Evolutionary conservation across 2,113 vertebrate species (phyloP), one percentile per base, ranked within the genome.

Genomic region (Cyprinodon tularosa): DNA sequence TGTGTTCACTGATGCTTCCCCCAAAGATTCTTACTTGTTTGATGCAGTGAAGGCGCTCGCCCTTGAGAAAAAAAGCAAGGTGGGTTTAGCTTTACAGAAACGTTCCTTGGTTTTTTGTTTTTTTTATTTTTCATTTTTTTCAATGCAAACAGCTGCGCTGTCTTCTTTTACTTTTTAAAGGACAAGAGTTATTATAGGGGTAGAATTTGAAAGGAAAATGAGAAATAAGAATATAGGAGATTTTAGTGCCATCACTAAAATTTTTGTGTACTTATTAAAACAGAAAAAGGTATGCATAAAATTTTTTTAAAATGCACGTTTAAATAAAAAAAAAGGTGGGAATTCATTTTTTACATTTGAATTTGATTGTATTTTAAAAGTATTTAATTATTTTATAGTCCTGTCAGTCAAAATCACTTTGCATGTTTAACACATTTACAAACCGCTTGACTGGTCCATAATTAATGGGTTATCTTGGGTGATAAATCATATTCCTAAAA

Each of bases 1-100:
- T 50, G 96, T 97, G 2, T 96, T 97, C 88, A 96, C 96, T 0
- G 96, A 96, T 0, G 95, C 96, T 11, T 96, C 96, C 12, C 94
- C 96, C 20, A 97, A 96, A 90, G 96, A 97, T 0, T 86, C 75
- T 13, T 84, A 96, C 80, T 84, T 96, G 74, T 94, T 93, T 70
- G 91, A 83, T 63, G 85, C 83, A 0, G 93, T 96, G 50, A 95
- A 95, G 74, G 94, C 95, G 36, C 91, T 96, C 4, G 83, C 91
- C 3, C 92, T 90, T 38, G 94, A 96, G 76, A 95, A 92, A 75
- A 94, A 91, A 74, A 95, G 93, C 91, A 95, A 95, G 93, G 96
- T 96, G 71, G 8, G 70, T 45, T 66, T 67, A 0, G 38, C 15
- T 37, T 42, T 29, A 14, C 69, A 72, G 3, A 70, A 1, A 12